Evolutionary conservation across 2,888 invertebrate genomes (phyloP), one percentile per base, ranked within the genome.

Genomic region (Lasioglossum lativentre): DNA sequence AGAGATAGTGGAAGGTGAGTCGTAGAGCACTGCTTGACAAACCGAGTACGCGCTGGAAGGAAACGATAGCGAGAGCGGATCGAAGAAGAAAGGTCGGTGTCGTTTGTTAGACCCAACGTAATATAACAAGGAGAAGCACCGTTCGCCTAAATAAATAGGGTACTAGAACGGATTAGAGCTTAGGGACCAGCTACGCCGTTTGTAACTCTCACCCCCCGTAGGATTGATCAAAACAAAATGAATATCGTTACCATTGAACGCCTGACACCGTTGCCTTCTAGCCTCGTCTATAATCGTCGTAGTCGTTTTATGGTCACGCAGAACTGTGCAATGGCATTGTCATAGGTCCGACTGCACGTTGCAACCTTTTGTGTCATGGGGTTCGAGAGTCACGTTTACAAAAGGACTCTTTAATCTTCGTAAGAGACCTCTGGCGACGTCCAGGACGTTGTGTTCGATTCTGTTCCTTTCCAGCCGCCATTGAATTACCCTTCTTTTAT

Each of bases 351-450:
- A 47, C 19, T n/a, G 45, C 30, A 66, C 40, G 52, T 63, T 23
- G 56, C 40, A 59, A 30, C 34, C 75, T 71, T 78, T 73, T 72
- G 71, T 80, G 27, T 72, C 42, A 14, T 19, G 66, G 52, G 76
- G 59, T 74, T 77, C 68, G n/a, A 78, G 78, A 34, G 70, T 77
- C 72, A 63, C 42, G 42, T n/a, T 38, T n/a, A 56, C 42, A 56
- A 59, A 75, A 80, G 79, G 68, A 47, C 14, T 14, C n/a, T 72
- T 63, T 82, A 80, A 80, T 75, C 72, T 63, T 68, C 27, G 30
- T 56, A 34, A n/a, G 52, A 42, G n/a, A 27, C 30, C 30, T 63
- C 63, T 56, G 30, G 30, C 0, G 63, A 63, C 30, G 16, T 14
- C 16, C 6, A 6, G 5, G 16, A 30, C 30, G 63, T 30, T 30